A percentile compares a stretch with the other conserved stretches of the same genome.
Evolutionary conservation across 37 sponge, comb jelly and placozoan species (phyloP).

Genomic region (Mnemiopsis leidyi): DNA sequence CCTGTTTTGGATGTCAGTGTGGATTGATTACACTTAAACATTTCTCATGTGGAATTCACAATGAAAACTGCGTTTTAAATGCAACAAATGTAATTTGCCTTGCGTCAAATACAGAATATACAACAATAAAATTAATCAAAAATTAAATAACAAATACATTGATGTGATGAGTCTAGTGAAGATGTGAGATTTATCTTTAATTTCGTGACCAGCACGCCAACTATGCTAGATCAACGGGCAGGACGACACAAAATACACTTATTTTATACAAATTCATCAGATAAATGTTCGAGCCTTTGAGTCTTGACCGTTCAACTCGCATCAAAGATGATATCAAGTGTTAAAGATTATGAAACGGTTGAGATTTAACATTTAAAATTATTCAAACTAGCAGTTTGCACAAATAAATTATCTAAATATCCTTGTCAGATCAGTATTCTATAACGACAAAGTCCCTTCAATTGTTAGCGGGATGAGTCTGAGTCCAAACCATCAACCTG

Average conservation of each 20-base stretch:
- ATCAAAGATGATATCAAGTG: too few relatives aligned
- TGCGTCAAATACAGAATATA: background rate
- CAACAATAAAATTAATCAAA: background rate
- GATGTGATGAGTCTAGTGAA: background rate
- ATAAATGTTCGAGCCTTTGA: too few relatives aligned
- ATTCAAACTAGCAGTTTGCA: too few relatives aligned
- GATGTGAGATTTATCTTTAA: background rate
- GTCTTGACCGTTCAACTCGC: too few relatives aligned
- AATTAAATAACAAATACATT: background rate
- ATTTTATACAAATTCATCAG: background rate
- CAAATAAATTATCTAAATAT: background rate
- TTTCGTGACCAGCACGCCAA: background rate
- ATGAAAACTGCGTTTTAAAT: background rate
- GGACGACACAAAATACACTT: background rate
- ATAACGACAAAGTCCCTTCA: background rate
- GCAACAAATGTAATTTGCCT: background rate
- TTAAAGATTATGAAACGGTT: too few relatives aligned
- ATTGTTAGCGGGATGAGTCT: constrained; percentile 13
- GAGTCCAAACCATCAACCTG: constrained; percentile 40
- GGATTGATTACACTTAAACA: too few relatives aligned
- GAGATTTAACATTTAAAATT: too few relatives aligned
- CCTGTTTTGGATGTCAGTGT: too few relatives aligned
- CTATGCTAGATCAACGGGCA: too few relatives aligned
- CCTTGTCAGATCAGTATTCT: background rate
- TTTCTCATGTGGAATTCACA: too few relatives aligned